Evolutionary conservation across 1,140 invertebrate genomes (phyloP).

Genomic region (Pentalonia nigronervosa): DNA sequence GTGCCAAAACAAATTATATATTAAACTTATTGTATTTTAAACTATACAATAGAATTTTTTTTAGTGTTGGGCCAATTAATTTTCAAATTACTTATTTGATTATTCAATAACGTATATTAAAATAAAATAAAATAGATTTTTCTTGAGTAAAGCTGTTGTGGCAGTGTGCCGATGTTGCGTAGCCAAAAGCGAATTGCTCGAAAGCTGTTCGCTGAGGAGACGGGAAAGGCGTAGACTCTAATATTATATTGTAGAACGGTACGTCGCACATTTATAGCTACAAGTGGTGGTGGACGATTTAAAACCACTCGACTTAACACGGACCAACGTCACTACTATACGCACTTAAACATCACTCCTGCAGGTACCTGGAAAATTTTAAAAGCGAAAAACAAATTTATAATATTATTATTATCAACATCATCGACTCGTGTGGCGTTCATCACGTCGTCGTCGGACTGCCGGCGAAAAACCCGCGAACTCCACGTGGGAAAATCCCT

Average conservation of each 20-base stretch:
- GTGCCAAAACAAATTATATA: too few species aligned
- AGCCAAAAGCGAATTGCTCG: background rate
- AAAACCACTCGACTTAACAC: background rate
- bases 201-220: background rate
- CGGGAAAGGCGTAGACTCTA: background rate
- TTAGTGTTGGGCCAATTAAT: background rate
- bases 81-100: background rate
- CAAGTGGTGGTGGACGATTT: background rate
- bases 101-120: too few species aligned
- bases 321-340: background rate
- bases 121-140: background rate
- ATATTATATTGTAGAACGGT: background rate
- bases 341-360: background rate
- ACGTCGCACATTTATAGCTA: background rate
- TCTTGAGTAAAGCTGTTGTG: background rate
- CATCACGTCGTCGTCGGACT: background rate
- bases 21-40: too few species aligned
- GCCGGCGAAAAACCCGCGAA: background rate
- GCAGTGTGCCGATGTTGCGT: background rate
- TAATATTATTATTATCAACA: background rate
- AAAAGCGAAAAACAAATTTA: background rate
- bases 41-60: background rate
- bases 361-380: background rate
- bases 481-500: background rate
- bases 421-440: background rate